These are phyloP conservation scores for Numenius phaeopus DNA, from an alignment of 2,797 vertebrate species.

Conservation along the genomic window DNA sequence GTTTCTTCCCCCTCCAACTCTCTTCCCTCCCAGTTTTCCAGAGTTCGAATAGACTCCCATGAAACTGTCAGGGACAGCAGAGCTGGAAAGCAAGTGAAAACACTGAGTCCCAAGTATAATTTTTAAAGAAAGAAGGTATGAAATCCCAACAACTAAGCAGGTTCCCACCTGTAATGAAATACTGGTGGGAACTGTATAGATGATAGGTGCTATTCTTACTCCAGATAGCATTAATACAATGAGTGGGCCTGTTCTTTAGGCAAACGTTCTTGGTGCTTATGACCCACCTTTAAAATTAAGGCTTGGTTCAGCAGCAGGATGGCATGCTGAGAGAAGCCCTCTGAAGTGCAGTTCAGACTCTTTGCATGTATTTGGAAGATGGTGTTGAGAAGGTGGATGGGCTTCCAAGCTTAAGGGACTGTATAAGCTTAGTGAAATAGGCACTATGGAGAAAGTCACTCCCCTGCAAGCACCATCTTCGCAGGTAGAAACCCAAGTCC, in stretches of 20 bases:
- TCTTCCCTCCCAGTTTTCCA: not conserved
- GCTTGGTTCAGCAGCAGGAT: not conserved
- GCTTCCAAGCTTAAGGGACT: not conserved
- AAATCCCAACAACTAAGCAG: not conserved
- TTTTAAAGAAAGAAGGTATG: not conserved
- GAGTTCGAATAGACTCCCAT: not conserved
- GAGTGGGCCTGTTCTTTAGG: not conserved
- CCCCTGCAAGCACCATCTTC: not conserved
- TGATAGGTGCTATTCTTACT: not conserved
- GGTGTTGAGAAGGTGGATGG: not conserved
- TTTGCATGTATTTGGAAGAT: not conserved
- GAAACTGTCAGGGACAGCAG: not conserved
- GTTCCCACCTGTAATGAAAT: not conserved
- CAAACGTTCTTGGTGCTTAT: not conserved
- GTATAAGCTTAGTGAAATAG: not conserved
- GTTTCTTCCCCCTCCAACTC: not conserved
- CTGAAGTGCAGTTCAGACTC: not conserved
- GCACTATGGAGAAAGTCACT: not conserved
- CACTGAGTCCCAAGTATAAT: not conserved
- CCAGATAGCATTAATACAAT: not conserved
- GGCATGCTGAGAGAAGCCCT: not conserved
- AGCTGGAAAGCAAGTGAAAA: not conserved
- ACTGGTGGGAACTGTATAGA: not conserved
- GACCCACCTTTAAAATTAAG: not conserved
- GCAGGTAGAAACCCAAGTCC: not conserved